A percentile compares a stretch with the other conserved stretches of the same genome.
These are phyloP conservation scores for Diorhabda carinulata DNA, from an alignment of 1,140 invertebrate genomes.

Conservation along the genomic window DNA sequence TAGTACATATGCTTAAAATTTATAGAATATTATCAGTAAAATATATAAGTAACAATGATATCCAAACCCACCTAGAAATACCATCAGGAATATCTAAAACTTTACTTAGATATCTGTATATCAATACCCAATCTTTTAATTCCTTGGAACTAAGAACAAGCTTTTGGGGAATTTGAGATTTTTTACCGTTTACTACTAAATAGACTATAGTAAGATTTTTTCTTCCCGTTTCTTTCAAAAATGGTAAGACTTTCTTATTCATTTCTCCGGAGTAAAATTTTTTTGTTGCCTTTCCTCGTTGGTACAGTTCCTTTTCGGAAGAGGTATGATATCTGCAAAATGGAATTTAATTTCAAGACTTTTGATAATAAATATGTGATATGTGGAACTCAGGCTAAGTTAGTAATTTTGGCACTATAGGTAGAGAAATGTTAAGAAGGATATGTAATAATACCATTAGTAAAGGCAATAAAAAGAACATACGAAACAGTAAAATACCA, in stretches of 20 bases:
- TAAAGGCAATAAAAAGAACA: too few species aligned
- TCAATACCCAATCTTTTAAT: background rate
- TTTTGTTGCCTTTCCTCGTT: background rate
- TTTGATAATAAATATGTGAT: too few species aligned
- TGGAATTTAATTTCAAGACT: too few species aligned
- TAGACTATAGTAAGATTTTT: constrained; percentile 6
- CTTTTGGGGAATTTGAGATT: constrained; percentile 4
- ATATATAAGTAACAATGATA: background rate
- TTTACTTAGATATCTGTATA: constrained; percentile 6
- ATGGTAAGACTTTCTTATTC: background rate
- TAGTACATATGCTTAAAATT: constrained; percentile 8
- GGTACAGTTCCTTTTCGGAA: constrained; percentile 12
- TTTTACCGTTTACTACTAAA: constrained; percentile 5
- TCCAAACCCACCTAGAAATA: background rate
- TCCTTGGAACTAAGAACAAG: constrained; percentile 9
- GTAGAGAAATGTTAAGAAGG: too few species aligned
- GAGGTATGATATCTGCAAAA: background rate
- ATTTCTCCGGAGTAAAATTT: constrained; percentile 15
- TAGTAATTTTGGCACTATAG: too few species aligned
- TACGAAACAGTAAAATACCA: too few species aligned
- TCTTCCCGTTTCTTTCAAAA: constrained; percentile 5
- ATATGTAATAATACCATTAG: too few species aligned
- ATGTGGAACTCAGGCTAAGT: too few species aligned
- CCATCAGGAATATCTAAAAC: constrained; percentile 11
- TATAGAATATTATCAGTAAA: background rate